Evolutionary conservation across 2,888 invertebrate species (phyloP).

Genomic region (Lasioglossum figueresi): DNA sequence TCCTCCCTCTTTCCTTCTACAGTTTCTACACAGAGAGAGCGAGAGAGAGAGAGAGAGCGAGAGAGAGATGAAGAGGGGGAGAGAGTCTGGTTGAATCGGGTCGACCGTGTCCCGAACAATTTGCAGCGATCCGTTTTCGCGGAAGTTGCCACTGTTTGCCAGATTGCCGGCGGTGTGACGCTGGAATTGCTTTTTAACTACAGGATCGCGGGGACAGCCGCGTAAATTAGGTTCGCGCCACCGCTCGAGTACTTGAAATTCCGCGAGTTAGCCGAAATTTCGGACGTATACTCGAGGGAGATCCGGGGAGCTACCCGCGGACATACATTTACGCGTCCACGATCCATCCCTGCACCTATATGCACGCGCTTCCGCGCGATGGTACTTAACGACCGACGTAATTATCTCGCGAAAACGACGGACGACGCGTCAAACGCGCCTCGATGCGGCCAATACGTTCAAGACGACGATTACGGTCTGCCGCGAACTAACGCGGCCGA

Average conservation of each 20-base stretch:
- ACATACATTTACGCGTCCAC: constrained; percentile 8
- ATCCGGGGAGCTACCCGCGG: background rate
- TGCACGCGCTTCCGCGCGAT: constrained; percentile 14
- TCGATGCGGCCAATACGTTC: background rate
- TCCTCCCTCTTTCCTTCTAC: constrained; percentile 14
- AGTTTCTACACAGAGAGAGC: background rate
- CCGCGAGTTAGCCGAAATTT: constrained; percentile 54
- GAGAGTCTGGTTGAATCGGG: constrained; percentile 9
- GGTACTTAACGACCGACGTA: constrained; percentile 51
- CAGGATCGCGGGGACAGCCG: constrained; percentile 48
- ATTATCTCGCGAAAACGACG: constrained; percentile 47
- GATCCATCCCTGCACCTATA: background rate
- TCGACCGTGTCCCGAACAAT: constrained; percentile 9
- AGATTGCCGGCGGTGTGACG: constrained; percentile 53
- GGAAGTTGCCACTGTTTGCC: constrained; percentile 44
- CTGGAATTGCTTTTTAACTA: constrained; percentile 53
- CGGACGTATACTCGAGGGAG: background rate
- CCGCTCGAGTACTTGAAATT: constrained; percentile 39
- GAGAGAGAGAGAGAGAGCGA: background rate
- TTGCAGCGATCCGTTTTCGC: constrained; percentile 29
- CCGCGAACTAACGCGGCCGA: background rate
- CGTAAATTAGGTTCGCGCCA: constrained; percentile 49
- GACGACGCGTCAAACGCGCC: background rate
- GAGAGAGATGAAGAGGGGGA: no score
- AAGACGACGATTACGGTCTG: background rate